Percentiles rank a stretch among this genome's conserved stretches.
Conservation (phyloP, 2,797 vertebrate genomes). For the Gobio occitaniae region DNA sequence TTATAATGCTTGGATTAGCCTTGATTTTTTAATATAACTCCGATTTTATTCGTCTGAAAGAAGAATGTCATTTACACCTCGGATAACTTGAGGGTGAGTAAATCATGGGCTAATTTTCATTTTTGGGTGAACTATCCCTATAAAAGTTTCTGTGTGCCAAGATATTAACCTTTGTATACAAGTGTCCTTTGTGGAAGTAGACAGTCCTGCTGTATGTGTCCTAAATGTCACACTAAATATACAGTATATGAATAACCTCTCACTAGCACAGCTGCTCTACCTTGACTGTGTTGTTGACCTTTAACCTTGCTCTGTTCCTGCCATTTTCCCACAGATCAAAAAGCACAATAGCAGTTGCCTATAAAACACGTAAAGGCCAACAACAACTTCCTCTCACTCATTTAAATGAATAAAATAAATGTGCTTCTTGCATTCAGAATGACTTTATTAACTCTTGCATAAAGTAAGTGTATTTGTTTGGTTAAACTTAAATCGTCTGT, state of each 20-base stretch:
- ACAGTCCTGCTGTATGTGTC: neutral
- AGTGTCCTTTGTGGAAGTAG: neutral
- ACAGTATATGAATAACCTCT: neutral
- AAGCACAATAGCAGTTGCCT: slow-evolving; percentile 1
- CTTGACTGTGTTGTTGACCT: neutral
- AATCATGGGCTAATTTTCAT: too few relatives aligned
- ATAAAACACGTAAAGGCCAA: neutral
- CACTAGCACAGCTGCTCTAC: neutral
- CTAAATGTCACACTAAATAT: slow-evolving; percentile 11
- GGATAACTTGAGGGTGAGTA: too few relatives aligned
- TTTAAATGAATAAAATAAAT: neutral
- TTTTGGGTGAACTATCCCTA: too few relatives aligned
- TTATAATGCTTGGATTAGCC: too few relatives aligned
- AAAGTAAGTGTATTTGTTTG: neutral
- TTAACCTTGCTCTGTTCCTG: neutral
- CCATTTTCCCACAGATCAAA: neutral
- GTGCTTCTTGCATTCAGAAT: neutral
- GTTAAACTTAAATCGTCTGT: neutral
- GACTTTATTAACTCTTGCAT: neutral
- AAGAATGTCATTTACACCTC: too few relatives aligned
- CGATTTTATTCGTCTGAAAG: too few relatives aligned
- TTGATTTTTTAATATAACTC: too few relatives aligned
- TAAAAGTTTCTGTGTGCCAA: neutral
- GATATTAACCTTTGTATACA: neutral
- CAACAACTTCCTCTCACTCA: neutral